A percentile compares a stretch with the other conserved stretches of the same genome.
Evolutionary conservation across 2,797 vertebrate species (phyloP).

Genomic region (Anabacerthia variegaticeps): DNA sequence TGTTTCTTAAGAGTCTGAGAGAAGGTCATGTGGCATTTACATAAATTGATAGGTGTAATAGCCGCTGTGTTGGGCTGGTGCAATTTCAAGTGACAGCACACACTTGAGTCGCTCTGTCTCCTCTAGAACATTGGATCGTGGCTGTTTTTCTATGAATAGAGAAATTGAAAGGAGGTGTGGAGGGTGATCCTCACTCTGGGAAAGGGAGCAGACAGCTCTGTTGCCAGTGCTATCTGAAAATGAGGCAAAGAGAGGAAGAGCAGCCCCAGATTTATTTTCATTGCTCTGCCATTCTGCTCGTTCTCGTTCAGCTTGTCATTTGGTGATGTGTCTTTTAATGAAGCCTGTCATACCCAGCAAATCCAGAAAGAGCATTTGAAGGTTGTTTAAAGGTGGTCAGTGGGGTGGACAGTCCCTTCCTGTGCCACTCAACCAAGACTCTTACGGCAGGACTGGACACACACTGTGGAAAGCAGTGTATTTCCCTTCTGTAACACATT

Average conservation of each 20-base stretch:
- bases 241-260: not conserved
- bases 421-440: fast-evolving
- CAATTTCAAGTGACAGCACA: not conserved
- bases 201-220: not conserved
- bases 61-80: not conserved
- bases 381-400: not conserved
- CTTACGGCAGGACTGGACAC: not conserved
- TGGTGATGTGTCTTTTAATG: not conserved
- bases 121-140: not conserved
- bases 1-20: not conserved
- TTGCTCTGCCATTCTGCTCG: not conserved
- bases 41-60: not conserved
- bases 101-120: not conserved
- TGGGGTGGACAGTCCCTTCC: not conserved
- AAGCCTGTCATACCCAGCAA: not conserved
- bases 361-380: not conserved
- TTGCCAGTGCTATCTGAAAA: not conserved
- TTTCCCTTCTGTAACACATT: not conserved
- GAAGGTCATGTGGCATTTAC: not conserved
- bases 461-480: not conserved
- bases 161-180: not conserved
- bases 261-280: not conserved
- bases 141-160: not conserved
- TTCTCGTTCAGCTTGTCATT: not conserved
- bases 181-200: not conserved